Evolutionary conservation across 2,888 invertebrate species (phyloP).

Genomic region (Noctua fimbriata): DNA sequence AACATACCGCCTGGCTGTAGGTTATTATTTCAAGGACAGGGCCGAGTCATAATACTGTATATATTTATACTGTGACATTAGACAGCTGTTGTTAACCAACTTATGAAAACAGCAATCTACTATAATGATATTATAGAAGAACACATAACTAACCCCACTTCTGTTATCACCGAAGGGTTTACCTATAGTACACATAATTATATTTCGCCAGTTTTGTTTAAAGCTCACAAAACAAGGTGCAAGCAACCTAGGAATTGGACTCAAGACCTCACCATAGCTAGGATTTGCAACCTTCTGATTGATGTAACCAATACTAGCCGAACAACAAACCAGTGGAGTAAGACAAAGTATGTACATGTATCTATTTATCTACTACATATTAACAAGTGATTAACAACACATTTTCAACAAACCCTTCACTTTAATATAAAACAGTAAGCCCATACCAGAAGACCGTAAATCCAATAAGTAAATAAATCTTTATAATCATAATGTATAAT

Average conservation of each 20-base stretch:
- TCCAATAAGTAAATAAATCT: conserved; percentile 8
- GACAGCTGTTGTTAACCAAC: neutral
- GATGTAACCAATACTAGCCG: neutral
- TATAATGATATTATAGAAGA: neutral
- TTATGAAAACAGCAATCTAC: neutral
- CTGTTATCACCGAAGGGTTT: neutral
- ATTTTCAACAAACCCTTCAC: neutral
- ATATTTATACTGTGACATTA: no score
- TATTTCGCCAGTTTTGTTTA: neutral
- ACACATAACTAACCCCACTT: neutral
- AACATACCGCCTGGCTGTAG: no score
- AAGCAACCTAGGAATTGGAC: neutral
- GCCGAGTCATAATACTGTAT: no score
- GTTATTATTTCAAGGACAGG: no score
- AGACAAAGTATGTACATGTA: neutral
- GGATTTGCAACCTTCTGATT: neutral
- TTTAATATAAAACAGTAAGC: neutral
- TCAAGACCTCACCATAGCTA: neutral
- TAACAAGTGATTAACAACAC: conserved; percentile 2
- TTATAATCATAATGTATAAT: neutral
- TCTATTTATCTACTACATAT: neutral
- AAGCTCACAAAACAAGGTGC: neutral
- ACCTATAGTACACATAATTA: neutral
- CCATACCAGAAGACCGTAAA: neutral
- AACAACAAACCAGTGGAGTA: neutral